Conservation (phyloP, 2,888 invertebrate species). For the Phania funesta region DNA sequence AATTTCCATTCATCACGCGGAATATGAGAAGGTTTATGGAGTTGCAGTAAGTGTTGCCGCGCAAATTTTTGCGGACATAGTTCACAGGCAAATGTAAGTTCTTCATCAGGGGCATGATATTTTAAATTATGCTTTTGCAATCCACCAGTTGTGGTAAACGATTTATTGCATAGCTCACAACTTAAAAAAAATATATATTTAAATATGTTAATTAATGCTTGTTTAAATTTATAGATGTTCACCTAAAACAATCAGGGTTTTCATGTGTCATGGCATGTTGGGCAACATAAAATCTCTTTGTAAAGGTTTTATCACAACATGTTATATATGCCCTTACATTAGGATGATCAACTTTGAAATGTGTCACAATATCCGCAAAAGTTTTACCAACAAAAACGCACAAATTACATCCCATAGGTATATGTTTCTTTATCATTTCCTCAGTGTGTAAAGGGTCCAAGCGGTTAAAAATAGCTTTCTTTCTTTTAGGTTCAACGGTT, state of each 20-base stretch:
- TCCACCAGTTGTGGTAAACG: constrained; percentile 76
- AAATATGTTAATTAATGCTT: not conserved
- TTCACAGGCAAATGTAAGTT: constrained; percentile 76
- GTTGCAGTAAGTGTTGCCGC: constrained; percentile 74
- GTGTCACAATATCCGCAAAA: constrained; percentile 75
- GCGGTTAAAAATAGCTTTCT: constrained; percentile 37
- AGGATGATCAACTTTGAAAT: constrained; percentile 76
- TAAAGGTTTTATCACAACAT: constrained; percentile 78
- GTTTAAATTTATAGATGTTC: constrained; percentile 9
- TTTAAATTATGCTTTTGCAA: constrained; percentile 77
- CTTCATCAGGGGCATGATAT: constrained; percentile 76
- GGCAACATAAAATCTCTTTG: constrained; percentile 76
- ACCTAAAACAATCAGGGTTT: constrained; percentile 79
- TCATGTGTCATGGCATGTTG: constrained; percentile 79
- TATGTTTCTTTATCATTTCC: constrained; percentile 76
- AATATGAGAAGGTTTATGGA: constrained; percentile 76
- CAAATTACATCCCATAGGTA: constrained; percentile 78
- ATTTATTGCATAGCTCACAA: constrained; percentile 77
- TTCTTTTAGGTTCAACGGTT: constrained; percentile 20
- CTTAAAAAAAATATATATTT: constrained; percentile 65
- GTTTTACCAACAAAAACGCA: constrained; percentile 74
- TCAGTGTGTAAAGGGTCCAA: constrained; percentile 65
- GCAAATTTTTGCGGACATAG: constrained; percentile 77
- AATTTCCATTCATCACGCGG: constrained; percentile 74
- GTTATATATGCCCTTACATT: constrained; percentile 74